Evolutionary conservation across 2,113 vertebrate species (phyloP), one percentile per base, ranked within the genome.

Genomic region (Colistium nudipinnis): DNA sequence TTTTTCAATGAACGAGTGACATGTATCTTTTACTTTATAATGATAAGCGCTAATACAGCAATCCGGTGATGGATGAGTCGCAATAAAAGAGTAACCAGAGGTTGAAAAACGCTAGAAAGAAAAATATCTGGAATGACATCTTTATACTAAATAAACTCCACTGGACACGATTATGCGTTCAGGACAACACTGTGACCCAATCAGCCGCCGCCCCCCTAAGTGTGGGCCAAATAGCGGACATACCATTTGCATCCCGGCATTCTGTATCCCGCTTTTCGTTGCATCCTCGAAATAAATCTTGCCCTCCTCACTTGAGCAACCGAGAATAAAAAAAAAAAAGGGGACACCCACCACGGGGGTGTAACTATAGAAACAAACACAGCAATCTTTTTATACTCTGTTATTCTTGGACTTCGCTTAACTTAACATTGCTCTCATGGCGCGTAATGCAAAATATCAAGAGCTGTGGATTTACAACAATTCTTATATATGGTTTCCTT

Each of bases 201-300:
- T 90, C 82, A 84, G 81, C 74, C 83, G 88, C 88, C 64, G 70
- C 65, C n/a, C 74, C 70, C 49, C n/a, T 59, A 62, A 83, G 81
- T 53, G 68, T 81, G 67, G 54, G 72, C 69, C 68, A 86, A 88
- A 93, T 93, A 89, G 72, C 83, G 61, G 69, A 82, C 75, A 91
- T 92, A 78, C 92, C 88, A 63, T 49, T 33, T 70, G 69, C 83
- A 74, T 86, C 82, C 87, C 78, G 78, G 78, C 82, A 85, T 91
- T 92, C 89, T 87, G 80, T 80, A 90, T 87, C 83, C 75, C 79
- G 84, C 84, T 76, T 90, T 93, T 92, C 81, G 87, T 84, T 84
- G 70, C 87, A 87, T 90, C 89, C 84, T 84, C 75, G 77, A 93
- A 93, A 94, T 93, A 93, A 90, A 89, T 76, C 74, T 78, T 78